Base-by-base conservation (phyloP, 2,888 invertebrate species). In the Mayetiola destructor region DNA sequence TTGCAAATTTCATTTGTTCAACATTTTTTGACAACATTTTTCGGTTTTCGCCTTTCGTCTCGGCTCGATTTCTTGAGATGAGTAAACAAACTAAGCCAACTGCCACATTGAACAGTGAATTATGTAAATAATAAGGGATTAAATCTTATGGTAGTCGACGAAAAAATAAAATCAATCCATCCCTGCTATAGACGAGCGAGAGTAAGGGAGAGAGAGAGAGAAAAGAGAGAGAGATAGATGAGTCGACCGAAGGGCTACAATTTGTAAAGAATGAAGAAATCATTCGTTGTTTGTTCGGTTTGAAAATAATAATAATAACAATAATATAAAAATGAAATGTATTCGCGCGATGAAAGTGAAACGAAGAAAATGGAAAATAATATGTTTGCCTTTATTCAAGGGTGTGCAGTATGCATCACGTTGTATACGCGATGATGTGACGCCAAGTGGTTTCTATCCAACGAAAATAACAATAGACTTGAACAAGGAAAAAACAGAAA, bases 111-210 rank as follows among this genome's bases (percentile, higher is more conserved):
- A 48, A n/a, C 36, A 14, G 27, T 48, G 48, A 48, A 48, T 48
- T 27, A 48, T 48, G n/a, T n/a, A 48, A 6, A 48, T 48, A 48
- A 48, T 48, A 48, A 48, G 48, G 48, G 48, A 48, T 48, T 48
- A 48, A 48, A 48, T 48, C 16, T 27, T 27, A 27, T 48, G 48
- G 48, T 48, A 23, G 27, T 27, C 23, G 23, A n/a, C 27, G 48
- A 48, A 48, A 27, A 42, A n/a, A n/a, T n/a, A n/a, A n/a, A n/a
- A n/a, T n/a, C n/a, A n/a, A n/a, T n/a, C n/a, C n/a, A n/a, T n/a
- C n/a, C n/a, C n/a, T n/a, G n/a, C n/a, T n/a, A n/a, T n/a, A n/a
- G n/a, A n/a, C n/a, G n/a, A n/a, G n/a, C n/a, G n/a, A n/a, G n/a
- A n/a, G n/a, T n/a, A n/a, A n/a, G n/a, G n/a, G n/a, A n/a, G n/a